phyloP scores from a whole-genome alignment of 1,140 invertebrate genomes.

The Dreissena polymorpha region DNA sequence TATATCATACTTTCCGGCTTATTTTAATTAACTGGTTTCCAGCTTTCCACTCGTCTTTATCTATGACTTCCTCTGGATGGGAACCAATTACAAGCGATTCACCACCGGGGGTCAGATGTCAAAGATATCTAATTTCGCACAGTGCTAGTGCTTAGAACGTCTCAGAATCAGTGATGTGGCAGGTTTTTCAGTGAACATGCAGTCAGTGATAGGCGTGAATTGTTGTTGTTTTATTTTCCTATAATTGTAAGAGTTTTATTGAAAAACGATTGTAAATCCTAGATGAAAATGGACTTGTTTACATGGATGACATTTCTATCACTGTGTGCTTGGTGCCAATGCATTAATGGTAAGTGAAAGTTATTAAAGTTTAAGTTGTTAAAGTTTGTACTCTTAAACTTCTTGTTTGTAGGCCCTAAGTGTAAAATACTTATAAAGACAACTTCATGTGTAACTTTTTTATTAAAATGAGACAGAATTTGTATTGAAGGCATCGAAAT shows the following conservation, averaged over 20 bases:
- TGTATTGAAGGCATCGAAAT: background rate
- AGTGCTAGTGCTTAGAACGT: conserved; percentile 1
- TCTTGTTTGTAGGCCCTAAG: background rate
- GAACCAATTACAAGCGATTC: no score
- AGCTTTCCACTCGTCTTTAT: no score
- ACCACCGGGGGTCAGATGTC: conserved; percentile 31
- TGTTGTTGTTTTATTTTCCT: background rate
- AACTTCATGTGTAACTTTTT: background rate
- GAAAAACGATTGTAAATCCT: background rate
- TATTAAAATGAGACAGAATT: background rate
- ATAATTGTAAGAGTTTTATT: background rate
- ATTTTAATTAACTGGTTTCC: no score
- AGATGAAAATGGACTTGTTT: background rate
- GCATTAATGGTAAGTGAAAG: background rate
- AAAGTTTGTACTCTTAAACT: background rate
- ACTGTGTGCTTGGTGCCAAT: background rate
- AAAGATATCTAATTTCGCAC: conserved; percentile 34
- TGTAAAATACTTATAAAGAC: background rate
- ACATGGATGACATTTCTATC: conserved; percentile 6
- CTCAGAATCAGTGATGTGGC: conserved; percentile 32
- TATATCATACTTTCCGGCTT: no score
- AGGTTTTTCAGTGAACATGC: background rate
- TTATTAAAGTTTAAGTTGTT: background rate
- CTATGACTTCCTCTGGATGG: no score
- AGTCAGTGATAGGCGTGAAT: background rate